Evolutionary conservation across 2,113 vertebrate genomes (phyloP), one percentile per base, ranked within the genome.

Genomic region (Paraplagusia blochii): DNA sequence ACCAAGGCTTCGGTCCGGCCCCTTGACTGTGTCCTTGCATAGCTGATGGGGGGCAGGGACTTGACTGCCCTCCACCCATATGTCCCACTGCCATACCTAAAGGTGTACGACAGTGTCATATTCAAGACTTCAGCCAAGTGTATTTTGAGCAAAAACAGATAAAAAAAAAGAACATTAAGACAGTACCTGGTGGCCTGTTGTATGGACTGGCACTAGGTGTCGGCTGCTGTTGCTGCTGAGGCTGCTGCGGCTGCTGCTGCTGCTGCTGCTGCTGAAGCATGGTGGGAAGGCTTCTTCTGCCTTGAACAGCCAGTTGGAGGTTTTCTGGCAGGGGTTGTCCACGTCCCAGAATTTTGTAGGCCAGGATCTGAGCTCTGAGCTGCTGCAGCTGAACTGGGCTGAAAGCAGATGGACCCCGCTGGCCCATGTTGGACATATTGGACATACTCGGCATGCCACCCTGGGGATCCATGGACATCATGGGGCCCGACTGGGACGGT

Each of bases 311-410:
- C 71, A 99, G 93, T 72, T 98, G 97, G 49, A 99, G 92, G 50
- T 96, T 98, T 81, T 99, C 97, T 0, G 97, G 96, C 52, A 99
- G 90, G 8, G 95, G 95, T 59, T 98, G 97, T 50, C 95, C 96
- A 11, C 96, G 92, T 44, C 93, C 94, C 74, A 98, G 83, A 90
- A 99, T 97, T 85, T 99, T 99, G 74, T 98, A 99, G 47, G 97
- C 97, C 49, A 99, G 87, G 83, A 99, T 99, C 82, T 99, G 97
- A 81, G 97, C 96, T 51, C 97, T 89, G 10, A 99, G 91, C 85
- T 99, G 97, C 87, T 99, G 97, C 54, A 99, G 88, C 80, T 99
- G 97, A 43, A 95, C 89, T 0, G 95, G 93, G 66, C 94, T 99
- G 77, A 99, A 99, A 52, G 96, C 91, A 3, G 96, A 98, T 51